Evolutionary conservation across 2,888 invertebrate genomes (phyloP), one percentile per base, ranked within the genome.

Genomic region (Amaurobius ferox): DNA sequence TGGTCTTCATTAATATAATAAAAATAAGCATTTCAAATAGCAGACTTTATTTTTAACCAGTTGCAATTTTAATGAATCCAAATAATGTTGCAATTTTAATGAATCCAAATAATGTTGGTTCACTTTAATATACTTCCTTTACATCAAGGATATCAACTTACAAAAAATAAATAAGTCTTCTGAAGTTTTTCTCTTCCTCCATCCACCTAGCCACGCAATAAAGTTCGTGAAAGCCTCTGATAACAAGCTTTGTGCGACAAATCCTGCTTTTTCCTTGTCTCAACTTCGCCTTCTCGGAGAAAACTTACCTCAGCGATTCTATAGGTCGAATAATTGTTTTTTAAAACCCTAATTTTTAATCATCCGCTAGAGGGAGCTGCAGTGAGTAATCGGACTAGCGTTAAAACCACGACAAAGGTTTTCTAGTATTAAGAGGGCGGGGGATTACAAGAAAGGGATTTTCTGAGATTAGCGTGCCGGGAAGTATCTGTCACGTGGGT

Each of bases 401-500:
- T 23, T 61, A 74, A 55, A 55, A 74, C 74, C 74, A 29, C 74
- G 64, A 64, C 64, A 64, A 74, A 62, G 32, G 55, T 7, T 23
- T 74, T 28, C 40, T 6, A 35, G 6, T 64, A 64, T 74, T 64
- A 40, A 29, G 40, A 74, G 64, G 40, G 35, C n/a, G 26, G 19
- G n/a, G 64, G 74, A 74, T 74, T 74, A 74, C 39, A 40, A 74
- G 40, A 28, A 30, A 61, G 61, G 62, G 73, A 73, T 35, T 61
- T 40, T 19, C 64, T 29, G 74, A 74, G 74, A 74, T 74, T 74
- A 74, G 64, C 64, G 74, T 39, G 62, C 74, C 29, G 19, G 39
- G 39, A 40, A 62, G 64, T 39, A 64, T 62, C 39, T 74, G 74
- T 74, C 74, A 64, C 74, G 35, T 64, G 74, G 64, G 32, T 35